Evolutionary conservation across 2,888 invertebrate species (phyloP).

Genomic region (Furcula furcula): DNA sequence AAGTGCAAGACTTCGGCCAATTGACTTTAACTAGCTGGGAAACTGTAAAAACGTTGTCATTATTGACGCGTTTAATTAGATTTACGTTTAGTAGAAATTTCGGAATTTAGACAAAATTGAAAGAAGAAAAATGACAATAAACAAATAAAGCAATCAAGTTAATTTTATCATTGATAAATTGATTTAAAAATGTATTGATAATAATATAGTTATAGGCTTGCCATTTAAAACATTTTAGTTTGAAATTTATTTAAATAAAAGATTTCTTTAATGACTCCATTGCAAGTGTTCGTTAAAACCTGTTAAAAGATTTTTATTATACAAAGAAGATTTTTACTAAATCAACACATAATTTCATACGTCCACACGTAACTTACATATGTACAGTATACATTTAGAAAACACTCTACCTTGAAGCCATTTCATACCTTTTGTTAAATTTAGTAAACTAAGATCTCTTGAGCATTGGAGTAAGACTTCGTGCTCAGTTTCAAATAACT

Average conservation of each 20-base stretch:
- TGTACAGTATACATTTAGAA: no score
- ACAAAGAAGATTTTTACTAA: no score
- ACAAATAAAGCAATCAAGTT: background rate
- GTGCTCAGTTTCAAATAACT: conserved; percentile 47
- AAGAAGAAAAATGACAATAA: no score
- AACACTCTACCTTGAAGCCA: no score
- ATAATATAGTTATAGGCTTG: background rate
- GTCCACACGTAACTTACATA: no score
- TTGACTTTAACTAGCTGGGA: background rate
- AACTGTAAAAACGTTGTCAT: background rate
- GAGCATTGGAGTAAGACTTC: background rate
- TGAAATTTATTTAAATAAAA: no score
- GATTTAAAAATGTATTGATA: background rate
- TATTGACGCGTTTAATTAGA: background rate
- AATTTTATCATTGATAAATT: background rate
- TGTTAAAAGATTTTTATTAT: background rate
- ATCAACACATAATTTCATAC: no score
- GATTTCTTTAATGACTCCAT: no score
- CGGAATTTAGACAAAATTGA: no score
- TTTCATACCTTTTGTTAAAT: background rate
- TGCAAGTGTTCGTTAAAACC: no score
- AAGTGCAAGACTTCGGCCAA: background rate
- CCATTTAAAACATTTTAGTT: no score
- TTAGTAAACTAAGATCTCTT: background rate
- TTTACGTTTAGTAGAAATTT: no score